Percentiles rank a stretch among this genome's conserved stretches.
phyloP scores from a whole-genome alignment of 2,888 invertebrate genomes.

The Noctua pronuba region DNA sequence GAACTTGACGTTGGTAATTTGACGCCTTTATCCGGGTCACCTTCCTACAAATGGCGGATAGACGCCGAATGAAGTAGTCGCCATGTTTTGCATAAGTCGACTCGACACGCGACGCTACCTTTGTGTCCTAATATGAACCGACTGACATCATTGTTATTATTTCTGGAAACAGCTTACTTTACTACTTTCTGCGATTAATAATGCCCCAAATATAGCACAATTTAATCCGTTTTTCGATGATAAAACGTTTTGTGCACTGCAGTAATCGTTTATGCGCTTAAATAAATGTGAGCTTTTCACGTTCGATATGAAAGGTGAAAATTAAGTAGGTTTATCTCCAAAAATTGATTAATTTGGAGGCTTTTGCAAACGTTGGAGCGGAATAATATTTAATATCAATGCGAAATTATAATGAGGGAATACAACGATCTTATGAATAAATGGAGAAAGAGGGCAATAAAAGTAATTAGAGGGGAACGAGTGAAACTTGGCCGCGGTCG shows the following conservation, averaged over 20 bases:
- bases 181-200: conserved; percentile 11
- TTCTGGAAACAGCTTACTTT: background rate
- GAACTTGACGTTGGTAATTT: conserved; percentile 88
- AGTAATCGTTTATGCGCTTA: conserved; percentile 44
- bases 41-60: conserved; percentile 81
- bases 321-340: conserved; percentile 36
- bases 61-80: conserved; percentile 75
- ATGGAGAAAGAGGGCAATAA: conserved; percentile 80
- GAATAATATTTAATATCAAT: conserved; percentile 55
- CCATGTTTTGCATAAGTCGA: conserved; percentile 79
- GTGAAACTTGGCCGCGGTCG: conserved; percentile 80
- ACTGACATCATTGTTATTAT: conserved; percentile 1
- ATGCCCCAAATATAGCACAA: conserved; percentile 17
- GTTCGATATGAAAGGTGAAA: conserved; percentile 32
- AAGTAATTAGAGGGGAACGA: conserved; percentile 82
- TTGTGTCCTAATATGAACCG: conserved; percentile 38
- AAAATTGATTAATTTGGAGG: conserved; percentile 44
- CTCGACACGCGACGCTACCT: conserved; percentile 41
- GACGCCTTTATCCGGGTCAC: conserved; percentile 87
- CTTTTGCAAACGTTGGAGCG: conserved; percentile 29
- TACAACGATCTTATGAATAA: conserved; percentile 76
- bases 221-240: conserved; percentile 27
- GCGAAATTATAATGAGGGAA: conserved; percentile 70
- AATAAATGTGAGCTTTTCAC: conserved; percentile 45
- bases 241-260: conserved; percentile 27